phyloP scores from a whole-genome alignment of 1,140 invertebrate species.

The Dinoponera quadriceps region DNA sequence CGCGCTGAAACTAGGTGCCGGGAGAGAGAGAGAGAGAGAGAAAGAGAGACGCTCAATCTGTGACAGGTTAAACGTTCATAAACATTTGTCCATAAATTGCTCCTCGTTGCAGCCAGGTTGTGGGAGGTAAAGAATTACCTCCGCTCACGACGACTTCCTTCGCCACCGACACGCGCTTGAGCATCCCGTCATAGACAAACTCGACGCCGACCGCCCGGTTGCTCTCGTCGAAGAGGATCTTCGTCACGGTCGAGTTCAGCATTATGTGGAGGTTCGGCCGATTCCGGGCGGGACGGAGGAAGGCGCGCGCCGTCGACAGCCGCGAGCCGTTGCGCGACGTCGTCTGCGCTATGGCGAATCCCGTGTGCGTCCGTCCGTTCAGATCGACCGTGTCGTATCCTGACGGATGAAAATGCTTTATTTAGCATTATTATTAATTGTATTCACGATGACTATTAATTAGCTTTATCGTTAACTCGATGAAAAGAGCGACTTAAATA shows the following conservation, averaged over 20 bases:
- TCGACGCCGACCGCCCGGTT: conserved; percentile 90
- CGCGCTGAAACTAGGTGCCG: background rate
- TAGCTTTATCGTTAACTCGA: too few species aligned
- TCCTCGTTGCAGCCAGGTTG: too few species aligned
- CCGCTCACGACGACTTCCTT: conserved; percentile 89
- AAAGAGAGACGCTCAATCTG: too few species aligned
- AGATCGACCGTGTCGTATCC: conserved; percentile 93
- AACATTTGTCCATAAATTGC: too few species aligned
- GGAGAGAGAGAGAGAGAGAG: too few species aligned
- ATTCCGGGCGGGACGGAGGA: conserved; percentile 91
- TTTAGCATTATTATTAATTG: too few species aligned
- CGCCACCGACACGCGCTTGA: conserved; percentile 79
- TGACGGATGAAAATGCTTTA: conserved; percentile 72
- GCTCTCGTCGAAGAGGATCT: conserved; percentile 90
- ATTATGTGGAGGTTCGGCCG: conserved; percentile 92
- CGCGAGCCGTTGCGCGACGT: conserved; percentile 95
- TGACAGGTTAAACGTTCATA: too few species aligned
- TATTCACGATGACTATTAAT: too few species aligned
- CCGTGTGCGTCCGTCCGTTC: conserved; percentile 93
- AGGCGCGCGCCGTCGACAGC: conserved; percentile 92
- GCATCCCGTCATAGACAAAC: conserved; percentile 86
- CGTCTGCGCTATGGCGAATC: conserved; percentile 94
- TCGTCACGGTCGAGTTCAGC: conserved; percentile 91
- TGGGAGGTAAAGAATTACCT: conserved; percentile 87
- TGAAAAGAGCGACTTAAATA: too few species aligned